These are phyloP conservation scores for Scortum barcoo DNA, from an alignment of 2,113 vertebrate genomes.

Conservation along the genomic window DNA sequence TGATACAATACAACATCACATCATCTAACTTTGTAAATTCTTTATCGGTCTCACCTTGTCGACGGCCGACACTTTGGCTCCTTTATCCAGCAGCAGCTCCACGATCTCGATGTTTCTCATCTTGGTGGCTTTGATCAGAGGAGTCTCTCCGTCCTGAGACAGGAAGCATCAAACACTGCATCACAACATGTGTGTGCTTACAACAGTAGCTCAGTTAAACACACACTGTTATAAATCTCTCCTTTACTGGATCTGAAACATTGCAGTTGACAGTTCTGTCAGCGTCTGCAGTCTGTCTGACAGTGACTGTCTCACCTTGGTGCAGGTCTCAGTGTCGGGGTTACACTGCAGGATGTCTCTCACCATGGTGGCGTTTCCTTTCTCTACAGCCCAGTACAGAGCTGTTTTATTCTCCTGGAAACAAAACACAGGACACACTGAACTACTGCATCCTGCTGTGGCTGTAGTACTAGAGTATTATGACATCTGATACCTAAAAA, in stretches of 20 bases:
- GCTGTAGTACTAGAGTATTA: too few species aligned
- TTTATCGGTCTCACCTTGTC: constrained; percentile 88
- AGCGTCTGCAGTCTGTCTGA: not conserved
- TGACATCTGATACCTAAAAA: not conserved
- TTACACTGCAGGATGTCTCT: constrained; percentile 98
- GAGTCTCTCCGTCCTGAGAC: constrained; percentile 93
- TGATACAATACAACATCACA: too few species aligned
- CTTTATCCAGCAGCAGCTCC: constrained; percentile 97
- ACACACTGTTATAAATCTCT: not conserved
- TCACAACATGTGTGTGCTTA: not conserved
- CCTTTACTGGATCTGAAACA: too few species aligned
- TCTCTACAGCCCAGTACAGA: constrained; percentile 98
- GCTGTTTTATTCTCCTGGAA: constrained; percentile 95
- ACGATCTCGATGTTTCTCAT: constrained; percentile 98
- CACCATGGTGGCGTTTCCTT: constrained; percentile 97
- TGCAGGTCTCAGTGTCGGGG: constrained; percentile 96
- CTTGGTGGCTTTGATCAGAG: constrained; percentile 98
- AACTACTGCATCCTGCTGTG: too few species aligned
- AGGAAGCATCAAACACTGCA: not conserved
- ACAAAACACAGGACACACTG: not conserved
- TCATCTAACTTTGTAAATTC: too few species aligned
- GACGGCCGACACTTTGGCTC: constrained; percentile 95
- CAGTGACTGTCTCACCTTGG: constrained; percentile 93
- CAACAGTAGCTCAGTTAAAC: not conserved
- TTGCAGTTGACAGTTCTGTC: too few species aligned